Percentiles rank a stretch among this genome's conserved stretches.
phyloP scores from a whole-genome alignment of 2,113 vertebrate genomes.

The Odontesthes bonariensis region DNA sequence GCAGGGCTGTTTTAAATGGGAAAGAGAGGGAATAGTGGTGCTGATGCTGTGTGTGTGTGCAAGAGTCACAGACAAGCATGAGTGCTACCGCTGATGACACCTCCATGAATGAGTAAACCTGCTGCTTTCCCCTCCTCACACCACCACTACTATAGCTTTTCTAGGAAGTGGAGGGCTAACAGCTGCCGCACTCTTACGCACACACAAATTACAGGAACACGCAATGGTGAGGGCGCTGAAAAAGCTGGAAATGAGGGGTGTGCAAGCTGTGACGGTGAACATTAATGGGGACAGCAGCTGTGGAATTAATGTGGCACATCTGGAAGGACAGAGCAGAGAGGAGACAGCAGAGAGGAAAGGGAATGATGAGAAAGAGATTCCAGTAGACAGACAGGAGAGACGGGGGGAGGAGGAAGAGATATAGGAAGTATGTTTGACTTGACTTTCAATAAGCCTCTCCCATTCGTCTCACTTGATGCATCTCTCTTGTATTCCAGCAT shows the following conservation, averaged over 20 bases:
- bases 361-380: conserved; percentile 50
- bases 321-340: conserved; percentile 68
- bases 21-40: conserved; percentile 25
- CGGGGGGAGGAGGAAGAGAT: conserved; percentile 9
- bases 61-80: conserved; percentile 58
- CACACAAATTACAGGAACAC: conserved; percentile 19
- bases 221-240: conserved; percentile 23
- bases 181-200: conserved; percentile 52
- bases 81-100: conserved; percentile 63
- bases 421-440: conserved; percentile 54
- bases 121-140: conserved; percentile 59
- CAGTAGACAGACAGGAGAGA: conserved; percentile 39
- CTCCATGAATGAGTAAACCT: conserved; percentile 68
- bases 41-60: conserved; percentile 14
- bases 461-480: conserved; percentile 34
- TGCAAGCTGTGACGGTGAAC: conserved; percentile 77
- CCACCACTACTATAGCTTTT: conserved; percentile 58
- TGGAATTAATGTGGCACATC: conserved; percentile 82
- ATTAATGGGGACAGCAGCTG: conserved; percentile 80
- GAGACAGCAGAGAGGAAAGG: conserved; percentile 44
- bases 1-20: conserved; percentile 64
- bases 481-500: conserved; percentile 25
- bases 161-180: conserved; percentile 52
- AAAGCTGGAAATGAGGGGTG: conserved; percentile 66
- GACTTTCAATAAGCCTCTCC: conserved; percentile 58